phyloP scores from a whole-genome alignment of 2,797 vertebrate genomes.

The Tachyglossus aculeatus region DNA sequence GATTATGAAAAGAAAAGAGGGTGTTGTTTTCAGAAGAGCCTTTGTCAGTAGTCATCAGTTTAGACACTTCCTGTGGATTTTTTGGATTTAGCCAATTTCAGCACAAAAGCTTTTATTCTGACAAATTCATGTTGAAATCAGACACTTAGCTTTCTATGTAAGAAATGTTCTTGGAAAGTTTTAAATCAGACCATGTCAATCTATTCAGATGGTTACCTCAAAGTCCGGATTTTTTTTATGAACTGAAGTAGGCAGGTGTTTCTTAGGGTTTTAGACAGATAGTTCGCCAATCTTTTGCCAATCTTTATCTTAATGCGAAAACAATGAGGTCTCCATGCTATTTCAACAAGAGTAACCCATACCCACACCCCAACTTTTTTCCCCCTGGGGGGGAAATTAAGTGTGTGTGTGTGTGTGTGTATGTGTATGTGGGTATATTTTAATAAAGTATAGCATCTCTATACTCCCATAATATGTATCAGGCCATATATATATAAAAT shows the following conservation, averaged over 20 bases:
- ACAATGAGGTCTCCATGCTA: not conserved
- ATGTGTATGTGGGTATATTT: not conserved
- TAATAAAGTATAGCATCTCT: not conserved
- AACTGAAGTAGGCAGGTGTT: not conserved
- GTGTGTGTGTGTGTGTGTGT: too few species aligned
- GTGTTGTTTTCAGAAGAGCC: not conserved
- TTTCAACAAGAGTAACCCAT: too few species aligned
- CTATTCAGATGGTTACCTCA: not conserved
- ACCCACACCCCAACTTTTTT: too few species aligned
- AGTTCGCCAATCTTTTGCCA: not conserved
- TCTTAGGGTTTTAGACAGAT: not conserved
- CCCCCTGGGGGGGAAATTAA: too few species aligned
- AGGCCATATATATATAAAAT: too few species aligned
- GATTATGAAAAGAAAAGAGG: not conserved
- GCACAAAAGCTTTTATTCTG: not conserved
- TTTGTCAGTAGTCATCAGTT: not conserved
- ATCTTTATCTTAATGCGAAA: not conserved
- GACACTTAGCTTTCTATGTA: not conserved
- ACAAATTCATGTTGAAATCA: not conserved
- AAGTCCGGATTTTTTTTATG: not conserved
- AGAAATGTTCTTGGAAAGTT: not conserved
- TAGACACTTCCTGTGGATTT: not conserved
- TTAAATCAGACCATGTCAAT: not conserved
- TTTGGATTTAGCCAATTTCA: not conserved
- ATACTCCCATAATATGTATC: too few species aligned